These are phyloP conservation scores for Tipula vernalis DNA, from an alignment of 2,888 invertebrate species.

Conservation along the genomic window DNA sequence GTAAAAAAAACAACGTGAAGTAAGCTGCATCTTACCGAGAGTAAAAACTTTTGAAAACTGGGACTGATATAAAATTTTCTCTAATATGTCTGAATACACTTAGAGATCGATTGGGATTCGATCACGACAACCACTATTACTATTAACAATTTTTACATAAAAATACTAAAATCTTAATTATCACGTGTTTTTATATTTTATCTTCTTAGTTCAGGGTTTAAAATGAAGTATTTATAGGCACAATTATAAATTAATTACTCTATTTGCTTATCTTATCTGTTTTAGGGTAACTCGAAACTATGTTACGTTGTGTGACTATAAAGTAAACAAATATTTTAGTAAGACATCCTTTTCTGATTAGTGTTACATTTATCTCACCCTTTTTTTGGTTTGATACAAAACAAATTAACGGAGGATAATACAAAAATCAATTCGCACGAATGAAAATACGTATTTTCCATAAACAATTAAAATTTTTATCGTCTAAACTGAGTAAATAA, in stretches of 20 bases:
- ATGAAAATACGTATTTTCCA: not conserved
- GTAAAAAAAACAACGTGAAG: too few species aligned
- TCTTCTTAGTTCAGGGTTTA: not conserved
- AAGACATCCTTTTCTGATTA: too few species aligned
- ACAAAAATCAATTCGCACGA: not conserved
- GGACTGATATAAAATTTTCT: too few species aligned
- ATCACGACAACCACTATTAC: not conserved
- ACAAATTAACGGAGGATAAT: not conserved
- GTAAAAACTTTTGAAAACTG: too few species aligned
- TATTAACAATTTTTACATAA: not conserved
- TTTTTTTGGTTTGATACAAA: not conserved
- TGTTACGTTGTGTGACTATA: too few species aligned
- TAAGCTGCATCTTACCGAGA: too few species aligned
- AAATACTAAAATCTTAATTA: not conserved
- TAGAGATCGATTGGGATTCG: too few species aligned
- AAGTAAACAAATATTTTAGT: too few species aligned
- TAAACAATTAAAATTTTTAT: not conserved
- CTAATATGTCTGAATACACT: too few species aligned
- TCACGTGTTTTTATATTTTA: not conserved
- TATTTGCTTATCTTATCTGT: too few species aligned
- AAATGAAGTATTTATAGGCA: not conserved
- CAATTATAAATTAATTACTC: not conserved
- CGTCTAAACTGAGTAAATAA: not conserved
- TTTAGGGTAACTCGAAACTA: too few species aligned
- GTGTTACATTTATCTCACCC: not conserved